phyloP scores from a whole-genome alignment of 2,888 invertebrate genomes.

The Macrosiphum euphorbiae region DNA sequence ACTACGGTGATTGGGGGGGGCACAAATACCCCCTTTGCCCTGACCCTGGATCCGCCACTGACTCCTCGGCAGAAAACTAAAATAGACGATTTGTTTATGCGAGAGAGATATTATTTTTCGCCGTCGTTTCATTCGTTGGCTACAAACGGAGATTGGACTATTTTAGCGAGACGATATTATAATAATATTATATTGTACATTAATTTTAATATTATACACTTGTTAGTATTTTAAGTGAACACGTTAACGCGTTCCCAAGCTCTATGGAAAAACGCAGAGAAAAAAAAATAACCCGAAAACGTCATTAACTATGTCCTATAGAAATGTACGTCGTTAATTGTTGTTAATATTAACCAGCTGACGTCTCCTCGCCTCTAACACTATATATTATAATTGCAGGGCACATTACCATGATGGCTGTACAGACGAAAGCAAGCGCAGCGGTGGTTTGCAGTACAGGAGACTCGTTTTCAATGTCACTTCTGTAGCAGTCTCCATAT shows the following conservation, averaged over 20 bases:
- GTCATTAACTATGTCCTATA: not conserved
- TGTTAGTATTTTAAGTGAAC: not conserved
- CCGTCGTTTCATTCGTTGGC: not conserved
- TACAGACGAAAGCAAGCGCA: not conserved
- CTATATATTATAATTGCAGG: conserved; percentile 1
- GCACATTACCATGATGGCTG: not conserved
- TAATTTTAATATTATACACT: not conserved
- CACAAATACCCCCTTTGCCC: no score
- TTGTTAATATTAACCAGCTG: conserved; percentile 17
- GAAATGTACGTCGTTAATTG: not conserved
- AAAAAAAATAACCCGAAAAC: not conserved
- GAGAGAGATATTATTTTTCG: not conserved
- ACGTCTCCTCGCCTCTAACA: not conserved
- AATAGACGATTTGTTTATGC: not conserved
- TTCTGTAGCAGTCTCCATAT: not conserved
- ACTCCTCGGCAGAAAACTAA: no score
- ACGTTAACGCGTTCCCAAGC: not conserved
- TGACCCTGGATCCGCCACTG: no score
- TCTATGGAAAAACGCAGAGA: not conserved
- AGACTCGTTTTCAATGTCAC: not conserved
- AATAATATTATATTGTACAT: not conserved
- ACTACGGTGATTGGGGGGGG: no score
- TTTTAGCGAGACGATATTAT: not conserved
- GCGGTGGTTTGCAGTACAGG: not conserved
- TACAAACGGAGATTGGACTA: not conserved